Evolutionary conservation across 2,113 vertebrate species (phyloP).

Genomic region (Ornithorhynchus anatinus): DNA sequence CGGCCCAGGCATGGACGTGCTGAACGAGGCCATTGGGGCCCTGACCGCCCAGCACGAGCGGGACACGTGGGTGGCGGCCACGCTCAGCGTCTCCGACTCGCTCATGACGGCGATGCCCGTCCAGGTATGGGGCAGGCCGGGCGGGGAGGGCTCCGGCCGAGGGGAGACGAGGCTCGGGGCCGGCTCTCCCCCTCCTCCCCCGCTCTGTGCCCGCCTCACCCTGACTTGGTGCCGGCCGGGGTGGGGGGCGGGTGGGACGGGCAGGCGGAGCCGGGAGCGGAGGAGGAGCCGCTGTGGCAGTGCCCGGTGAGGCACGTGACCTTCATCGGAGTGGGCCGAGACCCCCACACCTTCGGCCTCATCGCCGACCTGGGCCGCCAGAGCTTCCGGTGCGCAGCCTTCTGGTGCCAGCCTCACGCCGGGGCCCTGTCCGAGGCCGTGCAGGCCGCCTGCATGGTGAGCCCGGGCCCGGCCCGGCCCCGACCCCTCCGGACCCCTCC

Average conservation of each 20-base stretch:
- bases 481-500: too few relatives aligned
- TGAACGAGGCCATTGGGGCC: slow-evolving; percentile 90
- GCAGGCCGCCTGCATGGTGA: slow-evolving; percentile 83
- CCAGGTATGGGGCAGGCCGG: slow-evolving; percentile 76
- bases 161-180: background rate
- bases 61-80: slow-evolving; percentile 81
- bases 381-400: slow-evolving; percentile 74
- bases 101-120: slow-evolving; percentile 77
- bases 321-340: slow-evolving; percentile 81
- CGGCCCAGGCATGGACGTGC: slow-evolving; percentile 87
- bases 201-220: too few relatives aligned
- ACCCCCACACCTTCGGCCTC: slow-evolving; percentile 76
- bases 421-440: slow-evolving; percentile 78
- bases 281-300: slow-evolving; percentile 86
- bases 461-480: background rate
- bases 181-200: background rate
- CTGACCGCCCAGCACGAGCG: slow-evolving; percentile 75
- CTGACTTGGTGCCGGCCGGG: too few relatives aligned
- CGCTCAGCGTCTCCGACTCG: slow-evolving; percentile 85
- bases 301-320: slow-evolving; percentile 91
- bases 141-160: slow-evolving; percentile 4
- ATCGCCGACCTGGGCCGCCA: slow-evolving; percentile 75
- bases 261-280: slow-evolving; percentile 67
- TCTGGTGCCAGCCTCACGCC: slow-evolving; percentile 83
- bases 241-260: background rate